A percentile compares a stretch with the other conserved stretches of the same genome.
Conservation (phyloP, 2,113 vertebrate genomes). For the Sisor rabdophorus region DNA sequence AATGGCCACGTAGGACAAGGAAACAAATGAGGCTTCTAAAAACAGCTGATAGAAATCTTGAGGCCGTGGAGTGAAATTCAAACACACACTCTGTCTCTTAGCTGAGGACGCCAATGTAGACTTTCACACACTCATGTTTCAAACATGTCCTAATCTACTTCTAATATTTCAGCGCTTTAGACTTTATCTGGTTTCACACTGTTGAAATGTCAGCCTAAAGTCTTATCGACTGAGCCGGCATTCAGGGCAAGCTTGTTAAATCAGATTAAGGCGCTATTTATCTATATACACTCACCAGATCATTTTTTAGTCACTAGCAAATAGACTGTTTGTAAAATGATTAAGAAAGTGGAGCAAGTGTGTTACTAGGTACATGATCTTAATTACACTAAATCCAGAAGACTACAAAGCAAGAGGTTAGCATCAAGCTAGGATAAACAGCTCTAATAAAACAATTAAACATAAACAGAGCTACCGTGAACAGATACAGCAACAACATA, state of each 20-base stretch:
- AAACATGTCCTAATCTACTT: neutral
- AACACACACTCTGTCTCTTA: neutral
- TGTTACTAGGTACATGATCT: neutral
- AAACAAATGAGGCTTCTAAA: constrained; percentile 24
- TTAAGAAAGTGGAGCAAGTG: constrained; percentile 18
- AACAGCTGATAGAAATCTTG: constrained; percentile 28
- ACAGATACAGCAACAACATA: neutral
- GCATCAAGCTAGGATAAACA: neutral
- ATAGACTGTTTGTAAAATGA: constrained; percentile 21
- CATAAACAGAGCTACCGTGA: neutral
- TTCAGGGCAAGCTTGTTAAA: constrained; percentile 14
- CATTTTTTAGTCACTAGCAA: constrained; percentile 23
- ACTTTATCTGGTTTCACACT: neutral
- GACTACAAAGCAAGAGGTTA: neutral
- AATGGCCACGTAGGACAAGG: constrained; percentile 17
- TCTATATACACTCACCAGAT: constrained; percentile 25
- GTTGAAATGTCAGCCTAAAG: neutral
- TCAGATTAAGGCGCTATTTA: constrained; percentile 7
- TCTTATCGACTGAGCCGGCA: constrained; percentile 12
- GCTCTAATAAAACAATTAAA: too few species aligned
- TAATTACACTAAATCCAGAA: constrained; percentile 10
- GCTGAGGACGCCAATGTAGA: neutral
- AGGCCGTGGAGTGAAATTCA: constrained; percentile 10
- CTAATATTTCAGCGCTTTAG: constrained; percentile 3
- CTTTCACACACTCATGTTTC: neutral